Percentiles rank a stretch among this genome's conserved stretches.
phyloP scores from a whole-genome alignment of 2,888 invertebrate species.

The Nephrotoma appendiculata region DNA sequence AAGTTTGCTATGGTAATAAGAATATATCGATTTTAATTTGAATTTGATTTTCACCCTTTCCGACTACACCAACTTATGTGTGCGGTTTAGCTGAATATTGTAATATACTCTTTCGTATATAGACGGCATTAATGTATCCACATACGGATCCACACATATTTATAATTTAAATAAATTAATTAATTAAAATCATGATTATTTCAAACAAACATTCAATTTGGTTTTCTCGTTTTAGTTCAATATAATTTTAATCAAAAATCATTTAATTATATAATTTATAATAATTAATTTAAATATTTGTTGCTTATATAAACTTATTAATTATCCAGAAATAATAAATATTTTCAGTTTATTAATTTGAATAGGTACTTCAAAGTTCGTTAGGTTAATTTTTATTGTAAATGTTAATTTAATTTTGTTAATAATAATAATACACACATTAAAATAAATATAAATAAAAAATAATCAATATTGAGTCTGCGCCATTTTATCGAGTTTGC shows the following conservation, averaged over 20 bases:
- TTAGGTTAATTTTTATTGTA: background rate
- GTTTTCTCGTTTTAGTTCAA: background rate
- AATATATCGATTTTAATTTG: background rate
- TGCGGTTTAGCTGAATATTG: background rate
- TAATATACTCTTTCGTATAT: background rate
- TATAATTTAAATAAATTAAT: background rate
- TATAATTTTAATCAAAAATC: background rate
- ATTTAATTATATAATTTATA: background rate
- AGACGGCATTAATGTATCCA: background rate
- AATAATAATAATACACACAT: background rate
- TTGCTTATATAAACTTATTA: background rate
- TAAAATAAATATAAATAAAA: background rate
- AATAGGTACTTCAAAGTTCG: background rate
- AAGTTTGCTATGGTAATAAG: background rate
- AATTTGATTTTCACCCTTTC: background rate
- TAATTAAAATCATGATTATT: background rate
- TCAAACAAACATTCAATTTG: background rate
- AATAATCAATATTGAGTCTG: background rate
- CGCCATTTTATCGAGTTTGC: background rate
- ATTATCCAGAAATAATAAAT: background rate
- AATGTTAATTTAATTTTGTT: background rate
- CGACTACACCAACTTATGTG: background rate
- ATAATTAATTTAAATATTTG: background rate
- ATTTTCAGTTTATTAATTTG: background rate
- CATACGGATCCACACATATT: background rate